Conservation (phyloP, 1,140 invertebrate species). For the Hypsibius dujardini region DNA sequence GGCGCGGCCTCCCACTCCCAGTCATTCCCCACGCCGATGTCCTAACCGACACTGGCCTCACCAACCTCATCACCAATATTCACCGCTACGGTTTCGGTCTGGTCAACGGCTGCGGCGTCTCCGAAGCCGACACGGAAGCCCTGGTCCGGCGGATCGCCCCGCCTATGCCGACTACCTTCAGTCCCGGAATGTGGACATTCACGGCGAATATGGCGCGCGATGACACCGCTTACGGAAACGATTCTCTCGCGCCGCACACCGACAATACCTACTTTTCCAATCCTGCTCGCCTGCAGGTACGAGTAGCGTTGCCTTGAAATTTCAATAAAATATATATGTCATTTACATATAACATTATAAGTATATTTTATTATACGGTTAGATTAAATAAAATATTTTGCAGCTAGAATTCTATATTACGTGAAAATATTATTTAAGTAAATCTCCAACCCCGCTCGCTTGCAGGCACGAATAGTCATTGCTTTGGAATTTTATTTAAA, state of each 20-base stretch:
- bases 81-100: neutral
- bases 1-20: too few species aligned
- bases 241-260: slow-evolving; percentile 38
- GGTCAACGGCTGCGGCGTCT: slow-evolving; percentile 23
- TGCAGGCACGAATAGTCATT: slow-evolving; percentile 24
- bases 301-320: neutral
- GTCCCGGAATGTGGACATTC: slow-evolving; percentile 37
- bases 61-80: neutral
- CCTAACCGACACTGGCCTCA: neutral
- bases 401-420: too few species aligned
- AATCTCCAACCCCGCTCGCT: slow-evolving; percentile 47
- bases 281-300: slow-evolving; percentile 42
- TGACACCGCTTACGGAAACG: slow-evolving; percentile 47
- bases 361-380: too few species aligned
- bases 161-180: slow-evolving; percentile 44
- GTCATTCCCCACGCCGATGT: neutral
- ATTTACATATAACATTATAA: too few species aligned
- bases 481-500: neutral
- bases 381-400: too few species aligned
- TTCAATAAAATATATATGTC: too few species aligned
- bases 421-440: too few species aligned
- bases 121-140: slow-evolving; percentile 36
- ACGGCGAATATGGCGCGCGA: slow-evolving; percentile 38
- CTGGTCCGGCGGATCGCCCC: slow-evolving; percentile 38
- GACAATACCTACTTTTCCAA: slow-evolving; percentile 54